Conservation (phyloP, 2,888 invertebrate genomes). For the Allygus modestus region DNA sequence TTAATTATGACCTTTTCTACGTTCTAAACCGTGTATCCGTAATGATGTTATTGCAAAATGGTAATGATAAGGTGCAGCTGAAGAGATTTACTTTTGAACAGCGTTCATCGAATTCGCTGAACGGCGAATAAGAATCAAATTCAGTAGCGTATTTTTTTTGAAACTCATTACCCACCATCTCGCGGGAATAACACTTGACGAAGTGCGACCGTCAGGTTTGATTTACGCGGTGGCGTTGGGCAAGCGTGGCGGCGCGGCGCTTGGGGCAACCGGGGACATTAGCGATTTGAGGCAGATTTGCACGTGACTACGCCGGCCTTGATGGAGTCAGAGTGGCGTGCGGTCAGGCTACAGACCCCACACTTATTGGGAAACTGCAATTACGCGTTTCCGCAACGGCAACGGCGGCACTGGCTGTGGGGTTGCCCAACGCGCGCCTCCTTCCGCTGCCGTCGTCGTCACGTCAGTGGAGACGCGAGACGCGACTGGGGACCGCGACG, state of each 20-base stretch:
- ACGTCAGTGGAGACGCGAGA: too few relatives aligned
- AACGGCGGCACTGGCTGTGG: not conserved
- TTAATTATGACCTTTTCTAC: too few relatives aligned
- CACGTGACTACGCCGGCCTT: slow-evolving; percentile 45
- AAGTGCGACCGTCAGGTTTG: not conserved
- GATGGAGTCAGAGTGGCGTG: slow-evolving; percentile 24
- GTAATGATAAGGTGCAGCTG: too few relatives aligned
- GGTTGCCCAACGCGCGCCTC: slow-evolving; percentile 1
- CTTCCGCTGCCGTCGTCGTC: not conserved
- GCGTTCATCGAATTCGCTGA: too few relatives aligned
- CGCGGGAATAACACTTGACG: not conserved
- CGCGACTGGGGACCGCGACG: too few relatives aligned
- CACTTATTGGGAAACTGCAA: slow-evolving; percentile 51
- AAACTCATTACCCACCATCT: not conserved
- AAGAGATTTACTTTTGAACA: too few relatives aligned
- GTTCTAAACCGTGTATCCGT: too few relatives aligned
- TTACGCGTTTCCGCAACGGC: slow-evolving; percentile 40
- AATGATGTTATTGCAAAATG: too few relatives aligned
- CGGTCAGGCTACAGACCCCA: not conserved
- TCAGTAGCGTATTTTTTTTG: too few relatives aligned
- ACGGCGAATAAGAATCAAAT: too few relatives aligned
- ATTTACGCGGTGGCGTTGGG: slow-evolving; percentile 2
- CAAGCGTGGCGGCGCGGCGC: not conserved
- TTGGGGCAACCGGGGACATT: slow-evolving; percentile 11
- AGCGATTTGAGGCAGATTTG: slow-evolving; percentile 58